These are phyloP conservation scores for Thymelicus lineola DNA, from an alignment of 2,888 invertebrate genomes.

Conservation along the genomic window DNA sequence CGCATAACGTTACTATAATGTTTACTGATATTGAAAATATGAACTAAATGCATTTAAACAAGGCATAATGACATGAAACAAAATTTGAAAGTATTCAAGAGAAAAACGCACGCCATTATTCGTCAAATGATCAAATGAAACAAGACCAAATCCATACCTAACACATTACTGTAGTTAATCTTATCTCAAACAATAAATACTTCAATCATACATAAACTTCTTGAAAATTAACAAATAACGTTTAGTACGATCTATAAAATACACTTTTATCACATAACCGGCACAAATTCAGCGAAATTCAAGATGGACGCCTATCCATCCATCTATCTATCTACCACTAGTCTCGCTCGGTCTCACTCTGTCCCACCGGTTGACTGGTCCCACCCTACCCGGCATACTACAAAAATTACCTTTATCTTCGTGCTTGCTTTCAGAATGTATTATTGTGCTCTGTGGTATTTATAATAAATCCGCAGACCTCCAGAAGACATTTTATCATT, in stretches of 20 bases:
- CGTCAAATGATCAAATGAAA: conserved; percentile 82
- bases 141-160: conserved; percentile 86
- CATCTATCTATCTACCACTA: conserved; percentile 53
- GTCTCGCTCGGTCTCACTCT: conserved; percentile 33
- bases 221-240: conserved; percentile 78
- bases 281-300: conserved; percentile 91
- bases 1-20: conserved; percentile 36
- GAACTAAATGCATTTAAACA: conserved; percentile 54
- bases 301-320: conserved; percentile 92
- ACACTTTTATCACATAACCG: conserved; percentile 87
- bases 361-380: conserved; percentile 23
- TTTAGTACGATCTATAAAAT: conserved; percentile 77
- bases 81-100: conserved; percentile 84
- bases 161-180: conserved; percentile 89
- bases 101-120: conserved; percentile 89
- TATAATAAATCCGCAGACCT: no score
- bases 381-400: conserved; percentile 42
- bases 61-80: conserved; percentile 69
- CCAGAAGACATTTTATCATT: no score
- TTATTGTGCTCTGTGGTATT: no score
- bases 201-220: conserved; percentile 78
- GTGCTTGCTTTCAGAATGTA: neutral
- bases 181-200: conserved; percentile 81
- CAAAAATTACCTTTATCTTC: conserved; percentile 13
- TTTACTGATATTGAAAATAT: conserved; percentile 7